Evolutionary conservation across 2,888 invertebrate species (phyloP).

Genomic region (Toxonevra muliebris): DNA sequence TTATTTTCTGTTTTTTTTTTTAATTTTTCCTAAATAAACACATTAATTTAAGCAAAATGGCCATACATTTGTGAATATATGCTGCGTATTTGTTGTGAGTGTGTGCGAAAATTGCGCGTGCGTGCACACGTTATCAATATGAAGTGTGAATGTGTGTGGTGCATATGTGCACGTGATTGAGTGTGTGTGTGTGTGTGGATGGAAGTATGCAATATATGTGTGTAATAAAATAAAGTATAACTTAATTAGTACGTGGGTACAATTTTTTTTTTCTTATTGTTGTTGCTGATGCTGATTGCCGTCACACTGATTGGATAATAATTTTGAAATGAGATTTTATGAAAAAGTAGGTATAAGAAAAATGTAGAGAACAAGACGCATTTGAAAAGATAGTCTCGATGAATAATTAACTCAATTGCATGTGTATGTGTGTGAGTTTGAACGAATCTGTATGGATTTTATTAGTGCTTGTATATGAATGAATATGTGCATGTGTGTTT

Average conservation of each 20-base stretch:
- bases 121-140: conserved; percentile 3
- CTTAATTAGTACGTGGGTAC: neutral
- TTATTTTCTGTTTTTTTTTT: neutral
- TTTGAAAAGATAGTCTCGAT: conserved; percentile 61
- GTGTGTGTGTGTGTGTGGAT: too few relatives aligned
- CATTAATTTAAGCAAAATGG: conserved; percentile 16
- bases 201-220: too few relatives aligned
- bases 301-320: too few relatives aligned
- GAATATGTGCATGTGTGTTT: neutral
- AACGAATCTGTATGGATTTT: neutral
- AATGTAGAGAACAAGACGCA: conserved; percentile 39
- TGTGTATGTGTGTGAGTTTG: conserved; percentile 13
- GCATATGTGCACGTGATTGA: conserved; percentile 9
- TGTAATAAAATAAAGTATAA: conserved; percentile 2
- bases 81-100: neutral
- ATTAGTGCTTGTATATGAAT: neutral
- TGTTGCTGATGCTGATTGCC: too few relatives aligned
- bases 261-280: too few relatives aligned
- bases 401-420: conserved; percentile 10
- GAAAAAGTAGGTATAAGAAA: neutral
- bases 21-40: conserved; percentile 41
- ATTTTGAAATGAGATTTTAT: neutral
- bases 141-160: conserved; percentile 12
- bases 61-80: conserved; percentile 6
- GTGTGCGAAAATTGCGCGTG: conserved; percentile 3